Conservation (phyloP, 2,888 invertebrate species). For the Scaptomyza tumidula region DNA sequence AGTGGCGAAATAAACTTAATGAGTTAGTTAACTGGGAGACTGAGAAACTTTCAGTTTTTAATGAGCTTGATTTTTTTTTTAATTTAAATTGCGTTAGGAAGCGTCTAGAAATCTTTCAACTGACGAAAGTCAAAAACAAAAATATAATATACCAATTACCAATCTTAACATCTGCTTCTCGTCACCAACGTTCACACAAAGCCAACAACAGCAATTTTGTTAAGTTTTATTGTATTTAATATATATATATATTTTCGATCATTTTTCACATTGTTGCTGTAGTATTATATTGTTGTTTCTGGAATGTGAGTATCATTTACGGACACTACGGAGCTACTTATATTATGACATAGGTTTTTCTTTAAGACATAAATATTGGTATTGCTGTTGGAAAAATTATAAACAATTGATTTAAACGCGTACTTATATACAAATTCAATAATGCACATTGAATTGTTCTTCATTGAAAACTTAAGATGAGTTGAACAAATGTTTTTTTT, state of each 20-base stretch:
- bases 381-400: slow-evolving; percentile 63
- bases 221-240: slow-evolving; percentile 52
- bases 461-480: slow-evolving; percentile 31
- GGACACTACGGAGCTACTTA: slow-evolving; percentile 72
- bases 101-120: too few species aligned
- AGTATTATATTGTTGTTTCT: slow-evolving; percentile 24
- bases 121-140: too few species aligned
- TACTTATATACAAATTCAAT: slow-evolving; percentile 41
- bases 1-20: slow-evolving; percentile 2
- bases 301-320: slow-evolving; percentile 58
- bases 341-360: slow-evolving; percentile 25
- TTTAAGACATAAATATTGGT: slow-evolving; percentile 51
- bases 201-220: slow-evolving; percentile 18
- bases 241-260: slow-evolving; percentile 48
- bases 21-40: background rate
- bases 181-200: background rate
- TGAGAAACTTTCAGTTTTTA: background rate
- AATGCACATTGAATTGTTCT: slow-evolving; percentile 33
- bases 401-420: slow-evolving; percentile 70
- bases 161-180: too few species aligned
- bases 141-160: too few species aligned
- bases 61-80: background rate
- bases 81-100: too few species aligned
- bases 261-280: slow-evolving; percentile 53
- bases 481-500: background rate